Evolutionary conservation across 2,113 vertebrate genomes (phyloP).

Genomic region (Heloderma charlesbogerti): DNA sequence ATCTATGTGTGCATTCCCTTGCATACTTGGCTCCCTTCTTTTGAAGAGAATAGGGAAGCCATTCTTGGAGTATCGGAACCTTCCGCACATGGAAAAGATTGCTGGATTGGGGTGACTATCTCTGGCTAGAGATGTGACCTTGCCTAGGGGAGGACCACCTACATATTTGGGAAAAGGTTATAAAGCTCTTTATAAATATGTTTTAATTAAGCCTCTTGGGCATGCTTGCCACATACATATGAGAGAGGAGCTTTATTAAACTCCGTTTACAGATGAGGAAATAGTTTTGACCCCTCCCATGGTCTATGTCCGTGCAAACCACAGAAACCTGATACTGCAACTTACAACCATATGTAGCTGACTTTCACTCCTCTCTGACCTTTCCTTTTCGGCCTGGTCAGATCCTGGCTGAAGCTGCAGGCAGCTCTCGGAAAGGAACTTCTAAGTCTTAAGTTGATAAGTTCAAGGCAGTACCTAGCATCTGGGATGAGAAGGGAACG

Average conservation of each 20-base stretch:
- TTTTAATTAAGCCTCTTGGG: slow-evolving; percentile 29
- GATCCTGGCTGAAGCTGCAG: background rate
- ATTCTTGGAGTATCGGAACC: background rate
- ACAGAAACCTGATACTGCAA: background rate
- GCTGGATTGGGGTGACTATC: background rate
- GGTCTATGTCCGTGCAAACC: background rate
- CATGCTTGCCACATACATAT: background rate
- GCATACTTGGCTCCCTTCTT: background rate
- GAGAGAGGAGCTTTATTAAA: background rate
- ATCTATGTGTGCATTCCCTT: background rate
- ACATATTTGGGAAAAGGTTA: slow-evolving; percentile 21
- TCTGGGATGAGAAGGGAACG: background rate
- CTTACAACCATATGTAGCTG: background rate
- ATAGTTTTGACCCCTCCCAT: background rate
- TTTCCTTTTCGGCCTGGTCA: background rate
- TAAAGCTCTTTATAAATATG: slow-evolving; percentile 18
- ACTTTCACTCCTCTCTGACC: background rate
- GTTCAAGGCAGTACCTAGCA: background rate
- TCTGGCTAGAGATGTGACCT: background rate
- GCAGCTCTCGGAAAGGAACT: background rate
- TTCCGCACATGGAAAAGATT: slow-evolving; percentile 24
- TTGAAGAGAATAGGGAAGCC: background rate
- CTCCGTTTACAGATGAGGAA: background rate
- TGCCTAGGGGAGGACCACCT: slow-evolving; percentile 22
- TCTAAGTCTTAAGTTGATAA: background rate